Evolutionary conservation across 2,888 invertebrate genomes (phyloP).

Genomic region (Scaptomyza caliginosa): DNA sequence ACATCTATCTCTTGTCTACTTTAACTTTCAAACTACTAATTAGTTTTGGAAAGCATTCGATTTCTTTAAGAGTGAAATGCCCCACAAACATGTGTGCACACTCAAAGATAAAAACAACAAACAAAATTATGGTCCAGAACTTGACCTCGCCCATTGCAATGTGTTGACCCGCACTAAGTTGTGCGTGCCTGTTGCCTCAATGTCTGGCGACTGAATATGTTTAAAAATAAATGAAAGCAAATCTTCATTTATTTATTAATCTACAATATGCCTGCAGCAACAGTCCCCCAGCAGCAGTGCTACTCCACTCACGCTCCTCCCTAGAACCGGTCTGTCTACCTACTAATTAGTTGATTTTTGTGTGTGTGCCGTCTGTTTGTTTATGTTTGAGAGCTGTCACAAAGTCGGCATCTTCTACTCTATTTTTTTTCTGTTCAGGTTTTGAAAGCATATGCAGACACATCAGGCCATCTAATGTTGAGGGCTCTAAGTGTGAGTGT

Average conservation of each 20-base stretch:
- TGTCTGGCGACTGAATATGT: conserved; percentile 54
- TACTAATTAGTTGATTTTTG: conserved; percentile 64
- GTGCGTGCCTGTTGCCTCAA: conserved; percentile 52
- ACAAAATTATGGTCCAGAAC: conserved; percentile 62
- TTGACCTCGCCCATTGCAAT: conserved; percentile 75
- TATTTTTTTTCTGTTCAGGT: conserved; percentile 21
- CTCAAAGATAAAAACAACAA: conserved; percentile 31
- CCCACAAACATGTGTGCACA: conserved; percentile 17
- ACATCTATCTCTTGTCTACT: too few species aligned
- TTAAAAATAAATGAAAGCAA: conserved; percentile 76
- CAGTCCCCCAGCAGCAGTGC: conserved; percentile 11
- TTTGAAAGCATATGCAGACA: conserved; percentile 47
- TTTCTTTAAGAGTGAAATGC: conserved; percentile 12
- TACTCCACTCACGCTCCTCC: neutral
- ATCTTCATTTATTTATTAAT: conserved; percentile 74
- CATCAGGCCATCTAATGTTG: conserved; percentile 17
- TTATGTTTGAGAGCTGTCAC: conserved; percentile 69
- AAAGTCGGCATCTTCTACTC: conserved; percentile 35
- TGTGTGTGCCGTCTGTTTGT: conserved; percentile 58
- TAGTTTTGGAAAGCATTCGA: conserved; percentile 1
- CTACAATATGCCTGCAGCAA: conserved; percentile 36
- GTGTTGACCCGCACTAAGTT: conserved; percentile 61
- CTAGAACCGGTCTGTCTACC: conserved; percentile 23
- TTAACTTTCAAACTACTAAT: conserved; percentile 6
- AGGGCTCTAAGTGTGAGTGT: conserved; percentile 11